Evolutionary conservation across 2,113 vertebrate genomes (phyloP).

Genomic region (Melanostigma gelatinosum): DNA sequence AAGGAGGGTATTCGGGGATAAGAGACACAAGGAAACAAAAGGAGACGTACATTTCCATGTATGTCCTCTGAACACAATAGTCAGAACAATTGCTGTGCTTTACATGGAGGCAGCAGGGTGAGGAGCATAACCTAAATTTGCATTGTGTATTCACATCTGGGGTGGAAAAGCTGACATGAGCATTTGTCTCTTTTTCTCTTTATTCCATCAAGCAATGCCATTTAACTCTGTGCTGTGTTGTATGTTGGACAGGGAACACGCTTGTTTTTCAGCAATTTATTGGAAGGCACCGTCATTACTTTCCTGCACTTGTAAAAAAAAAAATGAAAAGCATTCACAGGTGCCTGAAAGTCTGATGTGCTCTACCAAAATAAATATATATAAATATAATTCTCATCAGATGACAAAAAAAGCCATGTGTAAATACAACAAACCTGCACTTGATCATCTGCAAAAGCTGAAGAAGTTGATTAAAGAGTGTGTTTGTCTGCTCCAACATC

Average conservation of each 20-base stretch:
- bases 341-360: background rate
- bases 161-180: conserved; percentile 10
- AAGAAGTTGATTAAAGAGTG: too few species aligned
- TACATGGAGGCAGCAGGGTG: background rate
- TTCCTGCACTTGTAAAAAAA: background rate
- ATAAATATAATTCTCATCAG: too few species aligned
- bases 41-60: conserved; percentile 30
- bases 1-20: conserved; percentile 20
- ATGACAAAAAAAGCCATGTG: too few species aligned
- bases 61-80: conserved; percentile 1
- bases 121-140: background rate
- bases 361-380: too few species aligned
- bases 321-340: background rate
- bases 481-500: too few species aligned
- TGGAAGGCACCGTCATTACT: background rate
- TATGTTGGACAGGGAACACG: background rate
- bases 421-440: too few species aligned
- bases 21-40: conserved; percentile 35
- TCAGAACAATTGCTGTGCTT: background rate
- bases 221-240: background rate
- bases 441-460: too few species aligned
- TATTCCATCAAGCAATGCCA: background rate
- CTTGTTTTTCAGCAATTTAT: conserved; percentile 31
- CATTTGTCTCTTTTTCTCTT: conserved; percentile 11
- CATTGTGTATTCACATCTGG: conserved; percentile 12